Evolutionary conservation across 2,113 vertebrate genomes (phyloP).

Genomic region (Pogona vitticeps): DNA sequence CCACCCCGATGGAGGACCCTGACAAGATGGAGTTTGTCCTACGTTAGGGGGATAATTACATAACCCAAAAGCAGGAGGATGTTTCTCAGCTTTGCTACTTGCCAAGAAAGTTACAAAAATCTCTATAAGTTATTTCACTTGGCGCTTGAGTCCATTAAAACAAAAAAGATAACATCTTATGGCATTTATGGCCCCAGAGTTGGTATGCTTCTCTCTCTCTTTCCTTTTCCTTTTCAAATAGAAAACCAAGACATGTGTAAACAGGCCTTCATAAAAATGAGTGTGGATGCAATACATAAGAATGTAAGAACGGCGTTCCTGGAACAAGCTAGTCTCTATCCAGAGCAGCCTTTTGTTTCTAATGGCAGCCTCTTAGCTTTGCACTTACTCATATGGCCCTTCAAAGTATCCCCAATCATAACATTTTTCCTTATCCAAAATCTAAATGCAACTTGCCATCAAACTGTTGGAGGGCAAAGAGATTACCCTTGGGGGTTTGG

Average conservation of each 20-base stretch:
- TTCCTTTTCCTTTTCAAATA: not conserved
- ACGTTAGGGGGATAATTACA: rapidly evolving
- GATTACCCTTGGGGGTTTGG: too few relatives aligned
- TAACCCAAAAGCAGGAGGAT: not conserved
- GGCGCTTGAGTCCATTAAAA: slow-evolving; percentile 8
- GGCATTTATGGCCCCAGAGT: not conserved
- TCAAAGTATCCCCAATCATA: not conserved
- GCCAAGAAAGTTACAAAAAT: not conserved
- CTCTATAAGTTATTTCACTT: not conserved
- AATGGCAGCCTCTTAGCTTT: not conserved
- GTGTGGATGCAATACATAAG: not conserved
- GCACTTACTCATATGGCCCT: not conserved
- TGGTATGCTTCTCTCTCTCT: not conserved
- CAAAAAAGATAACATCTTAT: slow-evolving; percentile 1
- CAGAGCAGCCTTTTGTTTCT: not conserved
- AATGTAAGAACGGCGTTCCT: not conserved
- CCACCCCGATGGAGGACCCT: slow-evolving; percentile 25
- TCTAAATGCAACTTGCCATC: not conserved
- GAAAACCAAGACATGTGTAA: not conserved
- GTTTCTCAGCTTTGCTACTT: not conserved
- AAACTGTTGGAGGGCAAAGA: not conserved
- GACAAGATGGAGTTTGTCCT: not conserved
- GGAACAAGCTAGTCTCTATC: not conserved
- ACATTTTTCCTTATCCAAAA: not conserved
- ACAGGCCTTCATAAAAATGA: not conserved